A percentile compares a stretch with the other conserved stretches of the same genome.
These are phyloP conservation scores for Palloptera scutellata DNA, from an alignment of 2,888 invertebrate genomes.

Conservation along the genomic window DNA sequence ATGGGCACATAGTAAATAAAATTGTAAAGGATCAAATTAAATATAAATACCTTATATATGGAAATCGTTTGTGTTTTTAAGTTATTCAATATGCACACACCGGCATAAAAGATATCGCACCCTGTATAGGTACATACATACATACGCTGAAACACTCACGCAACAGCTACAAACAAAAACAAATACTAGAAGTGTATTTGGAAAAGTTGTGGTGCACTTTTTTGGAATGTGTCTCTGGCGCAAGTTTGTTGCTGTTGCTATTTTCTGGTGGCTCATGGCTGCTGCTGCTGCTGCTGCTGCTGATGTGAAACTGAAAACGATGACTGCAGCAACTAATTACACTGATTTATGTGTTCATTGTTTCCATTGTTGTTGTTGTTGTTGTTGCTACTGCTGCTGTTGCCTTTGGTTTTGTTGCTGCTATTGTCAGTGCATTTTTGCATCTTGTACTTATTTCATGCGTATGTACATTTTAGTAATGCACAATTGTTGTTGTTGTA, in stretches of 20 bases:
- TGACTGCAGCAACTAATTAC: conserved; percentile 26
- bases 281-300: conserved; percentile 24
- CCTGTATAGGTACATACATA: not conserved
- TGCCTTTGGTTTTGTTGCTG: conserved; percentile 12
- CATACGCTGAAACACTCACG: not conserved
- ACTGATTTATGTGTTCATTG: conserved; percentile 39
- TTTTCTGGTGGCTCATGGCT: not conserved
- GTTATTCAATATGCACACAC: too few relatives aligned
- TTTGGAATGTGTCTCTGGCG: not conserved
- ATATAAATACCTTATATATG: too few relatives aligned
- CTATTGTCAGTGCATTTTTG: conserved; percentile 10
- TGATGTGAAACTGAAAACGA: conserved; percentile 27
- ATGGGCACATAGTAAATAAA: too few relatives aligned
- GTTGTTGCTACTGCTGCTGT: conserved; percentile 10
- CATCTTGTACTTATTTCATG: not conserved
- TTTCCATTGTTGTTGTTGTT: conserved; percentile 7
- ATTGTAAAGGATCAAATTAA: too few relatives aligned
- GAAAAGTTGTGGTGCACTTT: not conserved
- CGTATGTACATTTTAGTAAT: too few relatives aligned
- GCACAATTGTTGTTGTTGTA: not conserved
- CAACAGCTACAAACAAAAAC: conserved; percentile 18
- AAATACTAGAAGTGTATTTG: not conserved
- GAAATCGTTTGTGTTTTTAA: too few relatives aligned
- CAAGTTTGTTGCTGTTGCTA: not conserved
- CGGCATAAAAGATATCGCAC: too few relatives aligned